Evolutionary conservation across 2,113 vertebrate species (phyloP).

Genomic region (Cyprinodon tularosa): DNA sequence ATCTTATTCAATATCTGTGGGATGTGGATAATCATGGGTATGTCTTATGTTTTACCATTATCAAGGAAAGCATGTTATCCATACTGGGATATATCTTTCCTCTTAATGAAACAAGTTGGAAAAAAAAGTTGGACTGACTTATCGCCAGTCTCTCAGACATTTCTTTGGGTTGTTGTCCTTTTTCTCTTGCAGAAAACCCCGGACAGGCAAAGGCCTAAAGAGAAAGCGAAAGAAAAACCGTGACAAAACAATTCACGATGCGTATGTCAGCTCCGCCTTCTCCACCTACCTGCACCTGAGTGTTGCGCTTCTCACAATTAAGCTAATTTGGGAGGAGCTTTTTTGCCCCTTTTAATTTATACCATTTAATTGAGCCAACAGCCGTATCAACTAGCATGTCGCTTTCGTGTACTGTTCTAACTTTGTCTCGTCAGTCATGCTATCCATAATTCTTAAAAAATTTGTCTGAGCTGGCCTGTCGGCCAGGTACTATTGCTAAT

Average conservation of each 20-base stretch:
- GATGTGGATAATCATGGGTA: slow-evolving; percentile 1
- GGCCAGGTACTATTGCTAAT: slow-evolving; percentile 37
- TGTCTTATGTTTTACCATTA: neutral
- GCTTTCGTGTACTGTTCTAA: slow-evolving; percentile 55
- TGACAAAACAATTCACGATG: slow-evolving; percentile 88
- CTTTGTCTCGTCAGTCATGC: slow-evolving; percentile 41
- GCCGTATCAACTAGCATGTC: slow-evolving; percentile 55
- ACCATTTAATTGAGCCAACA: slow-evolving; percentile 30
- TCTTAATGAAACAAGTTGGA: neutral
- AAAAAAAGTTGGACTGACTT: neutral
- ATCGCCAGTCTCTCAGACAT: slow-evolving; percentile 67
- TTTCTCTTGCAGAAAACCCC: slow-evolving; percentile 95
- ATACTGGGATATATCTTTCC: neutral
- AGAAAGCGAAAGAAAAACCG: slow-evolving; percentile 98
- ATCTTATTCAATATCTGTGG: slow-evolving; percentile 5
- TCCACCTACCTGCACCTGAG: slow-evolving; percentile 81
- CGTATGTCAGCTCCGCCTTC: slow-evolving; percentile 91
- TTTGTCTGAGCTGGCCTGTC: slow-evolving; percentile 10
- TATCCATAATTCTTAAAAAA: neutral
- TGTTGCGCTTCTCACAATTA: slow-evolving; percentile 78
- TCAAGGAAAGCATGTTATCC: neutral
- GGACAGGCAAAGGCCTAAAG: slow-evolving; percentile 96
- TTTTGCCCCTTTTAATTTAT: slow-evolving; percentile 75
- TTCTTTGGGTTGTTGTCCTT: slow-evolving; percentile 75
- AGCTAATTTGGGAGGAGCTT: slow-evolving; percentile 81